phyloP scores from a whole-genome alignment of 1,140 invertebrate genomes.

The Microplitis demolitor region DNA sequence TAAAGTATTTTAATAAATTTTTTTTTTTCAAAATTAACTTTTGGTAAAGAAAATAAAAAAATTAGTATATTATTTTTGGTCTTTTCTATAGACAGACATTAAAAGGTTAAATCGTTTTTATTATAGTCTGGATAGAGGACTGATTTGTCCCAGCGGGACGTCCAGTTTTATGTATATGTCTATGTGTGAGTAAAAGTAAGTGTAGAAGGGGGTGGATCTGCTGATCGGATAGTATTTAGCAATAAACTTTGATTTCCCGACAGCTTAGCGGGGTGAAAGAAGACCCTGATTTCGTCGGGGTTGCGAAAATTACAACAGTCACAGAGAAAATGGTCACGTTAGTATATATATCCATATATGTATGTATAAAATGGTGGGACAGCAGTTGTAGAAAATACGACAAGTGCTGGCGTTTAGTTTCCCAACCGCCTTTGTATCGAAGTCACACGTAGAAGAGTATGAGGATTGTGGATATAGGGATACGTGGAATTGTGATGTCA shows the following conservation, averaged over 20 bases:
- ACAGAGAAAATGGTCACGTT: constrained; percentile 17
- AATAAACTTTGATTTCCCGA: constrained; percentile 60
- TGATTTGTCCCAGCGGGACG: constrained; percentile 9
- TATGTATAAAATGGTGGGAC: not conserved
- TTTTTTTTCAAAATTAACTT: too few species aligned
- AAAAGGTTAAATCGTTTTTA: too few species aligned
- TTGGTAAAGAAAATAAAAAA: too few species aligned
- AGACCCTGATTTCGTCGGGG: constrained; percentile 57
- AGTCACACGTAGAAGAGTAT: constrained; percentile 21
- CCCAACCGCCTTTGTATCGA: constrained; percentile 39
- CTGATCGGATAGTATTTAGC: constrained; percentile 61
- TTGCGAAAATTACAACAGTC: constrained; percentile 58
- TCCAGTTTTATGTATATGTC: not conserved
- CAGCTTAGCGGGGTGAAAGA: constrained; percentile 50
- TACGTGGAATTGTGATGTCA: not conserved
- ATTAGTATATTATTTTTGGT: too few species aligned
- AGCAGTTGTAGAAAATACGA: constrained; percentile 4
- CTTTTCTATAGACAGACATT: too few species aligned
- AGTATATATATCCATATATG: not conserved
- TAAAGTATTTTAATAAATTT: too few species aligned
- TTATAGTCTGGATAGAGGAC: too few species aligned
- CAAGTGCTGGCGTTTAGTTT: constrained; percentile 51
- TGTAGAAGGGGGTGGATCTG: constrained; percentile 43
- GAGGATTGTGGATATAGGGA: not conserved
- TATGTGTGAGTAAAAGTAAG: not conserved